These are phyloP conservation scores for Eristalinus aeneus DNA, from an alignment of 2,888 invertebrate species.

Conservation along the genomic window DNA sequence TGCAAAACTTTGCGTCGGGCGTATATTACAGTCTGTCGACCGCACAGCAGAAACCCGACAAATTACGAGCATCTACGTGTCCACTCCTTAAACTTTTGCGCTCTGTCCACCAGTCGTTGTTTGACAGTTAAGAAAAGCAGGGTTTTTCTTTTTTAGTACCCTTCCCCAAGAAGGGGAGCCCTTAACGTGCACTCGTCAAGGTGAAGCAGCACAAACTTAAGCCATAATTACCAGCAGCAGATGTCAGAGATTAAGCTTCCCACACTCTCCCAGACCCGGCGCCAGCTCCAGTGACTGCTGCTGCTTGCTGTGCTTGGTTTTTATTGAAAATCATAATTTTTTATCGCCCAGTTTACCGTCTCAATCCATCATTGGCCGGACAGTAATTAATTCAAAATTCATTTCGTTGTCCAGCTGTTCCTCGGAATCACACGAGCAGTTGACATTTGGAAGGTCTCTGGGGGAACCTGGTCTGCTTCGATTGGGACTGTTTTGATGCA, in stretches of 20 bases:
- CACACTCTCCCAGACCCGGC: not conserved
- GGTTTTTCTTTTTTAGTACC: conserved; percentile 9
- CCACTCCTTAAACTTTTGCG: not conserved
- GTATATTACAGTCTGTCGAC: not conserved
- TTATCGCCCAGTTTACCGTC: not conserved
- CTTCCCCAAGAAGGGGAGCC: not conserved
- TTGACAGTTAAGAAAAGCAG: not conserved
- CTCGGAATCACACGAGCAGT: not conserved
- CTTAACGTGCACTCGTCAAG: not conserved
- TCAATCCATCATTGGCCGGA: conserved; percentile 12
- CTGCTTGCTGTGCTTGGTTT: conserved; percentile 1
- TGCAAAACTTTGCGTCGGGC: not conserved
- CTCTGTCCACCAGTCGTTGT: not conserved
- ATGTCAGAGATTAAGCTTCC: conserved; percentile 18
- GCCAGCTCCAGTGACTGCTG: not conserved
- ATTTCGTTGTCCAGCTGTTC: not conserved
- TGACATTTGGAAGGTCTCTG: not conserved
- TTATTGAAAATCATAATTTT: conserved; percentile 23
- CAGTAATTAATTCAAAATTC: conserved; percentile 18
- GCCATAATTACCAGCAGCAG: conserved; percentile 24
- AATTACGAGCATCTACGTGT: not conserved
- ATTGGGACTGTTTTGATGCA: not conserved
- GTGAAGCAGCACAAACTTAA: conserved; percentile 1
- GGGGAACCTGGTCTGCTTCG: not conserved
- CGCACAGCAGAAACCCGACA: not conserved